phyloP scores from a whole-genome alignment of 2,888 invertebrate genomes.

The Stenurella melanura region DNA sequence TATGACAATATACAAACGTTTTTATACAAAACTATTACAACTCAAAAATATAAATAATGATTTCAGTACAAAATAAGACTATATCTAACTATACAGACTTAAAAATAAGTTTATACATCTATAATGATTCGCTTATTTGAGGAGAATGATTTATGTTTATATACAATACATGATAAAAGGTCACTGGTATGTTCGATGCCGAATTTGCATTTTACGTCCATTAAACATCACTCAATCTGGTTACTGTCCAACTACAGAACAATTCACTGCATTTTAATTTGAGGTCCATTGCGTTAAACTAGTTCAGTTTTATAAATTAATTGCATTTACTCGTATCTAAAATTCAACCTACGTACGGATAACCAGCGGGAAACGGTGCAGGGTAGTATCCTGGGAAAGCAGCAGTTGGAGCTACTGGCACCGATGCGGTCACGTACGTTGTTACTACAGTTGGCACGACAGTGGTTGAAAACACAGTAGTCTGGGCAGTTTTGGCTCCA shows the following conservation, averaged over 20 bases:
- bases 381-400: conserved; percentile 87
- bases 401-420: conserved; percentile 81
- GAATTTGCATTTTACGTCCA: conserved; percentile 27
- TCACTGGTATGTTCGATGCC: conserved; percentile 29
- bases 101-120: conserved; percentile 27
- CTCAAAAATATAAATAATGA: conserved; percentile 50
- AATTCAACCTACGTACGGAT: conserved; percentile 83
- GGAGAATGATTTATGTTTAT: conserved; percentile 50
- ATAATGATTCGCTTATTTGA: conserved; percentile 28
- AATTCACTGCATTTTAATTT: conserved; percentile 35
- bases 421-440: conserved; percentile 87
- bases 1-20: conserved; percentile 41
- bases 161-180: conserved; percentile 48
- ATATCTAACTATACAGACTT: conserved; percentile 45
- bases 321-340: conserved; percentile 2
- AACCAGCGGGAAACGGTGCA: conserved; percentile 82
- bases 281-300: conserved; percentile 21
- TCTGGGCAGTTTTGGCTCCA: conserved; percentile 92
- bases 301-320: conserved; percentile 27
- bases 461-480: conserved; percentile 88
- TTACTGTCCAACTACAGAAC: conserved; percentile 29
- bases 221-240: conserved; percentile 22
- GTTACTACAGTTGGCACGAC: conserved; percentile 89
- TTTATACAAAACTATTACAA: conserved; percentile 12
- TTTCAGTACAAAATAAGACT: conserved; percentile 52